Conservation (phyloP, 2,797 vertebrate species). For the Danio jaintianensis region DNA sequence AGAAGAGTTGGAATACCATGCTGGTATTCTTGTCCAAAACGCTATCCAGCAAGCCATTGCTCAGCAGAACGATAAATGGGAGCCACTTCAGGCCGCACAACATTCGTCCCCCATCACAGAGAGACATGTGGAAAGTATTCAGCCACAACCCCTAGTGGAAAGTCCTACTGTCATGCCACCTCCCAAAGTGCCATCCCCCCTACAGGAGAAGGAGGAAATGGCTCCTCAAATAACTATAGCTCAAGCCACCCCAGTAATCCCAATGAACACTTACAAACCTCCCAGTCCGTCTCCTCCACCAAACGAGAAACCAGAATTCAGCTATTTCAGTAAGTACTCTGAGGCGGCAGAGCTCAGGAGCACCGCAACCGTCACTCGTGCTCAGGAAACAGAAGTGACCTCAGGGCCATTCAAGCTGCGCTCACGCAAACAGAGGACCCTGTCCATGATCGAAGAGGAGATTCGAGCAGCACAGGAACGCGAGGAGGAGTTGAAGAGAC, state of each 20-base stretch:
- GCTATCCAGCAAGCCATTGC: constrained; percentile 93
- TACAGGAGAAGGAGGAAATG: constrained; percentile 79
- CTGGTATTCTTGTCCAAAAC: constrained; percentile 89
- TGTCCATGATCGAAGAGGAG: constrained; percentile 99
- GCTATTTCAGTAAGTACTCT: constrained; percentile 97
- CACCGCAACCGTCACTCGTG: constrained; percentile 84
- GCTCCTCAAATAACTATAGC: constrained; percentile 66
- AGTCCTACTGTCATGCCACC: constrained; percentile 32
- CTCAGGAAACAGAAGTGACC: constrained; percentile 84
- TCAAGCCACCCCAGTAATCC: constrained; percentile 44
- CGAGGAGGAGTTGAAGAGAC: constrained; percentile 94
- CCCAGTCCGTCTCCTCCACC: constrained; percentile 71
- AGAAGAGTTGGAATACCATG: constrained; percentile 89
- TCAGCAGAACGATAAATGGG: constrained; percentile 80
- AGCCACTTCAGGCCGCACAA: constrained; percentile 59
- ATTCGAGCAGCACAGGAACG: constrained; percentile 95
- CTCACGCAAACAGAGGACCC: constrained; percentile 93
- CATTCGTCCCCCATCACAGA: constrained; percentile 60
- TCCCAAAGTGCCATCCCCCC: constrained; percentile 70
- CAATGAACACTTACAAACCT: constrained; percentile 55
- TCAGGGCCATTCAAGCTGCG: constrained; percentile 94
- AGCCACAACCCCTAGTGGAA: constrained; percentile 48
- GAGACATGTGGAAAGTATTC: constrained; percentile 43
- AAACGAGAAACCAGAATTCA: constrained; percentile 85
- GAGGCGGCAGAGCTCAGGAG: constrained; percentile 95